Evolutionary conservation across 2,797 vertebrate species (phyloP).

Genomic region (Halcyon chelicuti): DNA sequence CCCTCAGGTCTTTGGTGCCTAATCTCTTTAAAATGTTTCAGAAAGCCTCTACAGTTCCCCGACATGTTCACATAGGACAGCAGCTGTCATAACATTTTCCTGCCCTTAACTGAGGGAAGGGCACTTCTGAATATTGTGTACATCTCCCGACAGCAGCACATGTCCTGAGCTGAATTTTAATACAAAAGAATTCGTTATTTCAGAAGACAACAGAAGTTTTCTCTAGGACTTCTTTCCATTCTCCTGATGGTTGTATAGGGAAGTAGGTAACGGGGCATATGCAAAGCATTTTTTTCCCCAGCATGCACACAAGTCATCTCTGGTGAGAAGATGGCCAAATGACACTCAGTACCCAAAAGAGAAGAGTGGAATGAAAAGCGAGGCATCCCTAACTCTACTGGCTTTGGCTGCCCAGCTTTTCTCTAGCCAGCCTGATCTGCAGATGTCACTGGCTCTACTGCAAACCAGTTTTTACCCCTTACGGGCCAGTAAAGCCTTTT

Average conservation of each 20-base stretch:
- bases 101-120: constrained; percentile 38
- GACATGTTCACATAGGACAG: constrained; percentile 41
- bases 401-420: background rate
- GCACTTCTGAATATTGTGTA: constrained; percentile 2
- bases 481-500: background rate
- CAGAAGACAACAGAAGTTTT: background rate
- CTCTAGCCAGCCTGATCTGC: background rate
- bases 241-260: background rate
- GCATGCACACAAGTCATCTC: background rate
- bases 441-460: background rate
- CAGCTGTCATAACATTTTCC: constrained; percentile 72
- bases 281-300: background rate
- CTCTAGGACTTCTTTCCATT: background rate
- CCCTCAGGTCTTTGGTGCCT: constrained; percentile 34
- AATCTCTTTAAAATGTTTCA: constrained; percentile 60
- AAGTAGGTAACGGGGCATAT: background rate
- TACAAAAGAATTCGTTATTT: background rate
- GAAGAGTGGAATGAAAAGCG: rapidly evolving
- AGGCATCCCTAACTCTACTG: background rate
- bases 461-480: background rate
- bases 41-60: constrained; percentile 4
- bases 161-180: background rate
- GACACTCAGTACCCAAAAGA: background rate
- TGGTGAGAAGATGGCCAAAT: background rate
- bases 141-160: background rate